Percentiles rank a stretch among this genome's conserved stretches.
These are phyloP conservation scores for Dicrostonyx torquatus DNA, from an alignment of 2,797 vertebrate genomes.

Conservation along the genomic window DNA sequence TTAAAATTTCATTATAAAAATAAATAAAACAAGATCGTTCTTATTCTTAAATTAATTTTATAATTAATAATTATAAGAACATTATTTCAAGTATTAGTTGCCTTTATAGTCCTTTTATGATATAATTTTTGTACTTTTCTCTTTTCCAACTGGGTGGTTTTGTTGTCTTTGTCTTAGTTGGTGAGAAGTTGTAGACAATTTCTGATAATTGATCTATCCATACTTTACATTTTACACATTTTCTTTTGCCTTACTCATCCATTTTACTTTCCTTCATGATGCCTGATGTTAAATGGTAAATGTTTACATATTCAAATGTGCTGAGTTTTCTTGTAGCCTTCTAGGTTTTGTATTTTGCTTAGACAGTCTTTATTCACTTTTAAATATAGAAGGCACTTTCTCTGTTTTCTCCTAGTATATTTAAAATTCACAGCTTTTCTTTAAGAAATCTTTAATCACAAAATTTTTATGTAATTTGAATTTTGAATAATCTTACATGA, in stretches of 20 bases:
- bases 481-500: not conserved
- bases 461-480: not conserved
- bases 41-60: slow-evolving; percentile 36
- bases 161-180: not conserved
- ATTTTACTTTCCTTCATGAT: not conserved
- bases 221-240: not conserved
- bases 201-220: not conserved
- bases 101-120: not conserved
- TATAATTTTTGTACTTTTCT: not conserved
- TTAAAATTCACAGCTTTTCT: not conserved
- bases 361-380: not conserved
- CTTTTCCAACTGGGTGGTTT: not conserved
- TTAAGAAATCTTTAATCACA: not conserved
- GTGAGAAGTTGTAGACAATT: not conserved
- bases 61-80: not conserved
- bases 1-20: not conserved
- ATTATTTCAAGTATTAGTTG: not conserved
- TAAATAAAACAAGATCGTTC: not conserved
- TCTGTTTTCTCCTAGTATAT: not conserved
- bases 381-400: not conserved
- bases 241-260: not conserved
- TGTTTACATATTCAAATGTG: not conserved
- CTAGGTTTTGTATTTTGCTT: not conserved
- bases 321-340: not conserved
- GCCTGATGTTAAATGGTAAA: not conserved